These are phyloP conservation scores for Rhineura floridana DNA, from an alignment of 2,113 vertebrate genomes.

Conservation along the genomic window DNA sequence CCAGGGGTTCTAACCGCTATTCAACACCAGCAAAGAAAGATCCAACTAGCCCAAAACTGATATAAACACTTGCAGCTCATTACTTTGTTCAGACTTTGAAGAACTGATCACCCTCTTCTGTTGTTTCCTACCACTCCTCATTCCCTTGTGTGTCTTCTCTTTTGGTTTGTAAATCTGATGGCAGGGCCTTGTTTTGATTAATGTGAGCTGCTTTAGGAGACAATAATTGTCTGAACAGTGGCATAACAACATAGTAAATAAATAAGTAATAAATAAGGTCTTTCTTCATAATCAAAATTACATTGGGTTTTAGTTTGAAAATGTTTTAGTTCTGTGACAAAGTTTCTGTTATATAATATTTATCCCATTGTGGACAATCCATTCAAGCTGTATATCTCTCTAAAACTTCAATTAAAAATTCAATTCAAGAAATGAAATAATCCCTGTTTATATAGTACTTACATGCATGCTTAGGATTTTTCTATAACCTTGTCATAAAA, in stretches of 20 bases:
- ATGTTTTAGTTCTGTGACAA: background rate
- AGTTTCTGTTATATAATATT: constrained; percentile 41
- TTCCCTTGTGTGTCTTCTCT: background rate
- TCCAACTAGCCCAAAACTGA: too few species aligned
- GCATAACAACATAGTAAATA: background rate
- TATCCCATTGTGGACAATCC: constrained; percentile 44
- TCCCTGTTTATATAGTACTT: constrained; percentile 53
- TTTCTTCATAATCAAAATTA: constrained; percentile 54
- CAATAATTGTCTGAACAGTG: too few species aligned
- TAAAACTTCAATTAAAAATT: background rate
- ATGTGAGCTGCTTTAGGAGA: background rate
- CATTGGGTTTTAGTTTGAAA: background rate
- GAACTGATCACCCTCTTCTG: too few species aligned
- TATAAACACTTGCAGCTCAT: too few species aligned
- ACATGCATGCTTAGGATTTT: constrained; percentile 24
- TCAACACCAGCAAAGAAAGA: background rate
- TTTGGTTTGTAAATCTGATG: background rate
- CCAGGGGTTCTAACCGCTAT: too few species aligned
- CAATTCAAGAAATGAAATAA: background rate
- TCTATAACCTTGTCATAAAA: constrained; percentile 24
- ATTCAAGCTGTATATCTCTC: background rate
- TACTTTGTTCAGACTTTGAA: background rate
- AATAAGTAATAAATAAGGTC: constrained; percentile 8
- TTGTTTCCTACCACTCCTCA: too few species aligned
- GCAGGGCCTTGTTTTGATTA: background rate